Base-by-base conservation (phyloP, 2,113 vertebrate species). In the Onychostruthus taczanowskii region DNA sequence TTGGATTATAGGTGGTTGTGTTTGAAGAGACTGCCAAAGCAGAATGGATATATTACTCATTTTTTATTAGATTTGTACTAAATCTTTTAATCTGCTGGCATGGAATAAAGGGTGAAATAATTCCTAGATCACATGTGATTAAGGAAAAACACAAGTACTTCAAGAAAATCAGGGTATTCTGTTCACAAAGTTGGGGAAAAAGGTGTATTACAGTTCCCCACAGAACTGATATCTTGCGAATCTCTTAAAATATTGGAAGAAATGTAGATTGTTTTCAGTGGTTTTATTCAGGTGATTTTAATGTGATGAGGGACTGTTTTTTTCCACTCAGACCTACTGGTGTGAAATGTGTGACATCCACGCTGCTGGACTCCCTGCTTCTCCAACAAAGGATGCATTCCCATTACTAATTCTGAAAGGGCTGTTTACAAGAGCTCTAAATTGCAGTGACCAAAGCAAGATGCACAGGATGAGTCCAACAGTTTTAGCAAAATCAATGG, bases 151-250 rank as follows among this genome's bases (percentile, higher is more conserved):
- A 10, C 6, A 84, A 50, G 3, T 61, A 47, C 7, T 37, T 37
- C 56, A 80, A 26, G 9, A 24, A 75, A 66, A 63, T 37, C 44
- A 56, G 55, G 5, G 4, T 53, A 13, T 30, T 68, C 33, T 81
- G 20, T 21, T 37, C 6, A 30, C 10, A 53, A 28, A 28, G 68
- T 53, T 76, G 15, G 6, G n/a, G 46, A 22, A 53, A 16, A 87
- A 50, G 16, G 11, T 0, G 0, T 41, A n/a, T 31, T 69, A 37
- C 10, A 28, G 11, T 16, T 24, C 18, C 10, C 31, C 0, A 0
- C 3, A 3, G 14, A 87, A n/a, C 13, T 58, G 4, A 6, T 20
- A 14, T 46, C 46, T 66, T 84, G 3, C 39, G 6, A 87, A 19
- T 67, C 30, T 41, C 27, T 72, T 67, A 67, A 82, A 91, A 63